A percentile compares a stretch with the other conserved stretches of the same genome.
Evolutionary conservation across 2,797 vertebrate species (phyloP).

Genomic region (Melanotaenia nigrans): DNA sequence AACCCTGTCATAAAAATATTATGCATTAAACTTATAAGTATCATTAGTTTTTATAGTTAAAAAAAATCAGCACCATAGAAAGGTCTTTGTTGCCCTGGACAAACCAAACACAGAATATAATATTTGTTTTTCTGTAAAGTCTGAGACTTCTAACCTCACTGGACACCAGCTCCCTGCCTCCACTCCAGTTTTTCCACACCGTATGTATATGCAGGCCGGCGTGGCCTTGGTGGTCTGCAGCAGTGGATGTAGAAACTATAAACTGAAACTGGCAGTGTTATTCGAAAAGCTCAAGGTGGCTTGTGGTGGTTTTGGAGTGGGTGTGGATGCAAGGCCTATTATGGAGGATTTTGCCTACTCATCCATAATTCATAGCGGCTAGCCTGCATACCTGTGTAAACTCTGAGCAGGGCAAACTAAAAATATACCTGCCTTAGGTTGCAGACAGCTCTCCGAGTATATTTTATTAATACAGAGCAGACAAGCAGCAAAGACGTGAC

Average conservation of each 20-base stretch:
- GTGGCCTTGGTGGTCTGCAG: not conserved
- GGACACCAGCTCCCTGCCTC: too few relatives aligned
- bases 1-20: too few relatives aligned
- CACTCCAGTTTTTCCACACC: too few relatives aligned
- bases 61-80: too few relatives aligned
- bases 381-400: not conserved
- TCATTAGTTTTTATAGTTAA: too few relatives aligned
- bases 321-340: not conserved
- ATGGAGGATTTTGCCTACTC: not conserved
- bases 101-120: too few relatives aligned
- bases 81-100: too few relatives aligned
- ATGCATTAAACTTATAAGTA: too few relatives aligned
- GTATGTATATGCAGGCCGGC: too few relatives aligned
- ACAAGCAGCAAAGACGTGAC: constrained; percentile 40
- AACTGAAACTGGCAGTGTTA: not conserved
- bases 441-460: constrained; percentile 24
- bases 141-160: too few relatives aligned
- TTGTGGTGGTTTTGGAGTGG: not conserved
- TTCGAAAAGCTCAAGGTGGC: not conserved
- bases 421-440: constrained; percentile 27
- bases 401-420: not conserved
- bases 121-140: too few relatives aligned
- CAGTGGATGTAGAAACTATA: not conserved
- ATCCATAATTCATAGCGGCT: constrained; percentile 2
- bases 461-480: constrained; percentile 54